Percentiles rank a stretch among this genome's conserved stretches.
Conservation (phyloP, 2,888 invertebrate genomes). For the Drosophila stalkeri region DNA sequence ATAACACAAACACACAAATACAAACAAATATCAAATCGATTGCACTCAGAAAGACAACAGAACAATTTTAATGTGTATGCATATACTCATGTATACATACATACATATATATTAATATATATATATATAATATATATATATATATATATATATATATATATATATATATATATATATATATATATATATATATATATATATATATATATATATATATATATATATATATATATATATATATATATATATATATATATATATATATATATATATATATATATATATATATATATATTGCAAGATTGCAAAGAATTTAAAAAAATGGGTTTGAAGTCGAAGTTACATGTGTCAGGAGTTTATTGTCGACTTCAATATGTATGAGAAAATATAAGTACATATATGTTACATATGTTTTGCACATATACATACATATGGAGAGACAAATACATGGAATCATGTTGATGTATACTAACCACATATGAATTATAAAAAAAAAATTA, state of each 20-base stretch:
- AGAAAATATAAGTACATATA: conserved; percentile 4
- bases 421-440: conserved; percentile 15
- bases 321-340: conserved; percentile 27
- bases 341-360: conserved; percentile 14
- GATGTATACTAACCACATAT: conserved; percentile 53
- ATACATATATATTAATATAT: conserved; percentile 10
- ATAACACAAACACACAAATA: conserved; percentile 24
- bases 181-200: no score
- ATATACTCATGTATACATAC: conserved; percentile 50
- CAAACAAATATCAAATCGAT: conserved; percentile 60
- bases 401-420: neutral
- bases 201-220: conserved; percentile 15
- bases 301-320: conserved; percentile 7
- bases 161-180: conserved; percentile 42
- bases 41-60: conserved; percentile 48
- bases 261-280: no score
- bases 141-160: conserved; percentile 12
- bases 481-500: conserved; percentile 35
- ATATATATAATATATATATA: conserved; percentile 29
- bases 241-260: conserved; percentile 45
- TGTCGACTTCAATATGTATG: conserved; percentile 14
- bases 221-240: conserved; percentile 36
- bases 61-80: conserved; percentile 32
- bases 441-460: conserved; percentile 49
- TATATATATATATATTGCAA: conserved; percentile 19